phyloP scores from a whole-genome alignment of 2,797 vertebrate genomes.

The Euthynnus affinis region DNA sequence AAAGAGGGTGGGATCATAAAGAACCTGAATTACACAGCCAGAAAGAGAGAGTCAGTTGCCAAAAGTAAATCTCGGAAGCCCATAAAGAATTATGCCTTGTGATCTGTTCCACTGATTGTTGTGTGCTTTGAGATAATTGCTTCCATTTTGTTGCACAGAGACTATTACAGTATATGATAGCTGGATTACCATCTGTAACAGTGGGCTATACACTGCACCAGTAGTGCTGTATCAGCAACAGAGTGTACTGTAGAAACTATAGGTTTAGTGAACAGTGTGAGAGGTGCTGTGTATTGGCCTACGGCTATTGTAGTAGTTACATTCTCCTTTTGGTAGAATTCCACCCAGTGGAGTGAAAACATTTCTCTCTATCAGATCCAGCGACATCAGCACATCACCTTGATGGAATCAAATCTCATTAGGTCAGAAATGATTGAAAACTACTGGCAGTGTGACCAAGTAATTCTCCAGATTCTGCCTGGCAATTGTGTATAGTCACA shows the following conservation, averaged over 20 bases:
- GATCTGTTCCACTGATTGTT: conserved; percentile 79
- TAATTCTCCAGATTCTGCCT: not conserved
- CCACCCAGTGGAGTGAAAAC: conserved; percentile 32
- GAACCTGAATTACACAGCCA: conserved; percentile 49
- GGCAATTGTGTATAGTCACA: not conserved
- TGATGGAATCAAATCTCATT: conserved; percentile 18
- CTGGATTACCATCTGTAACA: conserved; percentile 78
- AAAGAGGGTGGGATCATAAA: conserved; percentile 46
- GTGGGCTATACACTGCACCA: conserved; percentile 63
- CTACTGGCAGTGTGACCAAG: not conserved
- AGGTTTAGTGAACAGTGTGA: conserved; percentile 62
- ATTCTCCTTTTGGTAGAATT: conserved; percentile 29
- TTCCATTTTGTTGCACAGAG: conserved; percentile 78
- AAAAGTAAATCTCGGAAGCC: conserved; percentile 73
- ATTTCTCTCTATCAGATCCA: conserved; percentile 10
- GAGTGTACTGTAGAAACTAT: conserved; percentile 52
- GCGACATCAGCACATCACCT: conserved; percentile 41
- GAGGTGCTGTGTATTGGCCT: conserved; percentile 46
- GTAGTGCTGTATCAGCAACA: conserved; percentile 73
- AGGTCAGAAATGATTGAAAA: not conserved
- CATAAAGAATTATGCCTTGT: conserved; percentile 79
- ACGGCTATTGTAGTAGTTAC: conserved; percentile 57
- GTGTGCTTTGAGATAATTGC: conserved; percentile 82
- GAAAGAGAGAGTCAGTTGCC: conserved; percentile 18
- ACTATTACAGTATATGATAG: conserved; percentile 80